A percentile compares a stretch with the other conserved stretches of the same genome.
Conservation (phyloP, 2,797 vertebrate genomes). For the Paguma larvata region DNA sequence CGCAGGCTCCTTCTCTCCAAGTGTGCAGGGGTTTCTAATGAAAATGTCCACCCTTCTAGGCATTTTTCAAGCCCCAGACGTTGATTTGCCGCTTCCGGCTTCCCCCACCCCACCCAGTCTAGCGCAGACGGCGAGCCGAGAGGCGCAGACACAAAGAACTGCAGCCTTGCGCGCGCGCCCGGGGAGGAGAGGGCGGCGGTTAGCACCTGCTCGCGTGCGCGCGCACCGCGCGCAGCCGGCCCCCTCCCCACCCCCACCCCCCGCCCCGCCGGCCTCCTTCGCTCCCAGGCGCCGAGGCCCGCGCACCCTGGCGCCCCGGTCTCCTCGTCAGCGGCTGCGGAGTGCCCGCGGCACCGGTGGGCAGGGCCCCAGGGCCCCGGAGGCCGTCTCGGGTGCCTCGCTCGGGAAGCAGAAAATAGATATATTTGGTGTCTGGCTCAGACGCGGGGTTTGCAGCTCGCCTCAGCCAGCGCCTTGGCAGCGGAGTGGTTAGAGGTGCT, state of each 20-base stretch:
- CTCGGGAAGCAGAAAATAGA: constrained; percentile 55
- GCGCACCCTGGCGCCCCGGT: neutral
- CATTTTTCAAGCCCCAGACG: constrained; percentile 73
- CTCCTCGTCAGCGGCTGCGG: constrained; percentile 41
- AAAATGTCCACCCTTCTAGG: constrained; percentile 65
- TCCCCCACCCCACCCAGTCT: constrained; percentile 68
- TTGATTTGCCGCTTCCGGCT: constrained; percentile 60
- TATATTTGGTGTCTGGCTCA: neutral
- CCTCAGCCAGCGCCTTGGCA: neutral
- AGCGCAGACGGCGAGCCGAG: constrained; percentile 39
- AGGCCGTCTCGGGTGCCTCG: neutral
- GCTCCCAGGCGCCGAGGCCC: neutral
- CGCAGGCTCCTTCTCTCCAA: neutral
- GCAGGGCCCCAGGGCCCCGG: neutral
- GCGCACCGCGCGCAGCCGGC: neutral
- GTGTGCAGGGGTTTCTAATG: constrained; percentile 52
- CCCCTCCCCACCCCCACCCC: too few species aligned
- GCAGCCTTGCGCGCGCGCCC: constrained; percentile 71
- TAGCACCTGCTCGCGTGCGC: constrained; percentile 51
- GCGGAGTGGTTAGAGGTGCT: constrained; percentile 60
- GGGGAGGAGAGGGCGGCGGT: constrained; percentile 25
- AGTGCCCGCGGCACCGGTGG: neutral
- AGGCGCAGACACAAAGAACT: constrained; percentile 87
- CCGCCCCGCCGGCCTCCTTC: too few species aligned
- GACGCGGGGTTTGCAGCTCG: neutral